These are phyloP conservation scores for Nibea albiflora DNA, from an alignment of 2,113 vertebrate genomes.

Conservation along the genomic window DNA sequence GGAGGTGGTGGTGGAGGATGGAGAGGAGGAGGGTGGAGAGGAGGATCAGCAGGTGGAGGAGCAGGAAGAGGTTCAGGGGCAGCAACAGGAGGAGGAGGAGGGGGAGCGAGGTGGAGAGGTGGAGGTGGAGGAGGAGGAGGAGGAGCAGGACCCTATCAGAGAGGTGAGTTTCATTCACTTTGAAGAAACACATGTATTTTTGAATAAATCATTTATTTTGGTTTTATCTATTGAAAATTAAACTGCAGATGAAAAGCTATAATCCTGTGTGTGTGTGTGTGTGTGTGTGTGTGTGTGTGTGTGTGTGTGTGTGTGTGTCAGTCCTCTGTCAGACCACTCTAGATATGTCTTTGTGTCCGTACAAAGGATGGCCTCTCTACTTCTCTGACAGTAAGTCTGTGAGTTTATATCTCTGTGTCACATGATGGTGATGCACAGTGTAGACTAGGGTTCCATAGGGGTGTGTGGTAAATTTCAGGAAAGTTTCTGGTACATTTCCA, in stretches of 20 bases:
- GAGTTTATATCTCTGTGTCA: background rate
- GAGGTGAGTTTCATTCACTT: conserved; percentile 45
- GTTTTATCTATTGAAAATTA: background rate
- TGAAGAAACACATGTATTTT: background rate
- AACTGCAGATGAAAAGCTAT: background rate
- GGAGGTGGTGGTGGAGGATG: conserved; percentile 33
- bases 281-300: background rate
- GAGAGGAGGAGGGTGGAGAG: conserved; percentile 40
- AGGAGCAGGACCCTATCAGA: conserved; percentile 52
- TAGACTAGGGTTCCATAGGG: background rate
- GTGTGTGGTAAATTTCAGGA: too few relatives aligned
- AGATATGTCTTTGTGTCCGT: conserved; percentile 85
- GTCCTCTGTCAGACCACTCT: conserved; percentile 85
- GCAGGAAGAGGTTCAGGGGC: conserved; percentile 22
- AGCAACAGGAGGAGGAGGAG: background rate
- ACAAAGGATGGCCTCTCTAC: conserved; percentile 96
- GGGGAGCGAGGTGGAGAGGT: conserved; percentile 20
- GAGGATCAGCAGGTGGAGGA: conserved; percentile 38
- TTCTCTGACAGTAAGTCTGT: conserved; percentile 92
- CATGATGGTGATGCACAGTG: background rate
- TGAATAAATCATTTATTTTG: background rate
- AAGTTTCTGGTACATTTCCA: too few relatives aligned
- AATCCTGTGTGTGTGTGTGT: background rate
- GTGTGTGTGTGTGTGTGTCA: conserved; percentile 19
- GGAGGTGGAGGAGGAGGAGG: too few relatives aligned